Evolutionary conservation across 2,113 vertebrate species (phyloP).

Genomic region (Ramphastos sulfuratus): DNA sequence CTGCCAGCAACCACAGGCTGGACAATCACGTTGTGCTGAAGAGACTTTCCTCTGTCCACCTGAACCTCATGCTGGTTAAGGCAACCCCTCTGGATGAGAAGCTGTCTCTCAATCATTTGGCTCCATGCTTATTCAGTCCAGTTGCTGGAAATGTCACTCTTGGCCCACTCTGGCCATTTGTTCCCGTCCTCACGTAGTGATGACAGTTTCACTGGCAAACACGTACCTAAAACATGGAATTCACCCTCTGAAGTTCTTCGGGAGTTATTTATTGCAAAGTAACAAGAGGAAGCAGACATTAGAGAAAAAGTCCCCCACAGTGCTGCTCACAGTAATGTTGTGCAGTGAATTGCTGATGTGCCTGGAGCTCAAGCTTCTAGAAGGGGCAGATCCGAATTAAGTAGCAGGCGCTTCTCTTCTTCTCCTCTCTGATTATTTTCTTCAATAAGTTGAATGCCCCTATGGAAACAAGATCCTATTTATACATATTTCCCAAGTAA

Average conservation of each 20-base stretch:
- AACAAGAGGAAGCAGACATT: constrained; percentile 15
- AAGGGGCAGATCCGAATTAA: not conserved
- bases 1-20: not conserved
- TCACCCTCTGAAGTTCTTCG: constrained; percentile 72
- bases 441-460: not conserved
- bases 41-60: not conserved
- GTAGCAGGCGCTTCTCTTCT: not conserved
- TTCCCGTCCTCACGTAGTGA: not conserved
- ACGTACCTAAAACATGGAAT: constrained; percentile 77
- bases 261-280: constrained; percentile 68
- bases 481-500: not conserved
- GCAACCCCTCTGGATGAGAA: fast-evolving
- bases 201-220: not conserved
- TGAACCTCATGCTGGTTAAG: not conserved
- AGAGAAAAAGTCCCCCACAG: not conserved
- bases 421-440: not conserved
- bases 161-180: not conserved
- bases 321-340: not conserved
- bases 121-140: not conserved
- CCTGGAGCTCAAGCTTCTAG: not conserved
- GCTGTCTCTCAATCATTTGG: fast-evolving
- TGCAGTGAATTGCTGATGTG: too few species aligned
- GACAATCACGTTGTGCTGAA: not conserved
- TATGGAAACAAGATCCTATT: not conserved
- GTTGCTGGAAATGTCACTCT: fast-evolving